Percentiles rank a stretch among this genome's conserved stretches.
phyloP scores from a whole-genome alignment of 2,888 invertebrate genomes.

The Bibio marci region DNA sequence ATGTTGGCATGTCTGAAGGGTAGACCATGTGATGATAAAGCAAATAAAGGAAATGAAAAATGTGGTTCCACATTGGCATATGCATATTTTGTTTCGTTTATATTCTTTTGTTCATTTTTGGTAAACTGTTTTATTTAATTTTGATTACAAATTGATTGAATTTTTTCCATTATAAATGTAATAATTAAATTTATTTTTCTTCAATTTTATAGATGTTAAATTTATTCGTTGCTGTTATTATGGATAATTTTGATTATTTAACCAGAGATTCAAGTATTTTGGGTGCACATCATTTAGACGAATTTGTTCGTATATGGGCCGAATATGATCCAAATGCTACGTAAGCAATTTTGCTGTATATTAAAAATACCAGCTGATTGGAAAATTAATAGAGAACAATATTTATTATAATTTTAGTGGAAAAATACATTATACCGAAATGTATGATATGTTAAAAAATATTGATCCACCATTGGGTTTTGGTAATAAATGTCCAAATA shows the following conservation, averaged over 20 bases:
- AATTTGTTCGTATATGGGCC: slow-evolving; percentile 99
- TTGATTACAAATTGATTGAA: background rate
- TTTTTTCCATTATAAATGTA: background rate
- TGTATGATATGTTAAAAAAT: slow-evolving; percentile 99
- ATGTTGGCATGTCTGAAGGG: slow-evolving; percentile 95
- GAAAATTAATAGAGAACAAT: background rate
- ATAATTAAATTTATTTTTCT: background rate
- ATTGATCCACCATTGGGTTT: slow-evolving; percentile 99
- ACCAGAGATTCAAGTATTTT: slow-evolving; percentile 98
- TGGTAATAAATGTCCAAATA: slow-evolving; percentile 98
- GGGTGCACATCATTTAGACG: slow-evolving; percentile 99
- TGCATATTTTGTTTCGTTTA: slow-evolving; percentile 97
- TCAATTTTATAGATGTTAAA: slow-evolving; percentile 72
- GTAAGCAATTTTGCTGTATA: slow-evolving; percentile 39
- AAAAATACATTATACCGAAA: slow-evolving; percentile 94
- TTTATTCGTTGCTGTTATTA: slow-evolving; percentile 99
- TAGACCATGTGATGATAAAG: slow-evolving; percentile 67
- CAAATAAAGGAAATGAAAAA: slow-evolving; percentile 43
- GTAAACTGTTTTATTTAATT: slow-evolving; percentile 33
- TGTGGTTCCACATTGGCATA: slow-evolving; percentile 97
- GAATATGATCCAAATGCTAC: slow-evolving; percentile 99
- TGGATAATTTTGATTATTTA: slow-evolving; percentile 99
- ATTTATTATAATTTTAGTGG: slow-evolving; percentile 29
- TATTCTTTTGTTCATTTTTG: slow-evolving; percentile 99
- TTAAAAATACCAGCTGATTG: slow-evolving; percentile 4